phyloP scores from a whole-genome alignment of 2,888 invertebrate species.

The Pogonocherus hispidulus region DNA sequence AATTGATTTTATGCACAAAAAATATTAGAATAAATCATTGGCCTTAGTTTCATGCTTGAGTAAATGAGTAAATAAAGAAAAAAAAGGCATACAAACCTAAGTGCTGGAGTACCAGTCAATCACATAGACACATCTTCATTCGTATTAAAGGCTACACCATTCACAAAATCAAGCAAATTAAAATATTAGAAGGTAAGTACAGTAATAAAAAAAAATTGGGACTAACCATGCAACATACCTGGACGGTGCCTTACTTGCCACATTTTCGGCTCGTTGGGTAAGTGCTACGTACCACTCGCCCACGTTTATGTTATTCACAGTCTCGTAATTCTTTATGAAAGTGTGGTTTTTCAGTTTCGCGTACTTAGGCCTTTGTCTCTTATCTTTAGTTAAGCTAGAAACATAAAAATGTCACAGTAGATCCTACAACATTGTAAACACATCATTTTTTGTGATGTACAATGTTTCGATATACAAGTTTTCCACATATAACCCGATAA shows the following conservation, averaged over 20 bases:
- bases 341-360: constrained; percentile 89
- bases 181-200: constrained; percentile 42
- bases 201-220: constrained; percentile 55
- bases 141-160: constrained; percentile 44
- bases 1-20: too few relatives aligned
- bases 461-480: too few relatives aligned
- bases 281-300: constrained; percentile 87
- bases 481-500: too few relatives aligned
- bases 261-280: constrained; percentile 69
- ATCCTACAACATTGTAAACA: too few relatives aligned
- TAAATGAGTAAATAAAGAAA: constrained; percentile 10
- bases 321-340: constrained; percentile 87
- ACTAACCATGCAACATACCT: constrained; percentile 70
- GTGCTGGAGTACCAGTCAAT: constrained; percentile 40
- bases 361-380: constrained; percentile 94
- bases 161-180: constrained; percentile 44
- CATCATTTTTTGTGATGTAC: too few relatives aligned
- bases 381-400: constrained; percentile 92
- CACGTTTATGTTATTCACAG: constrained; percentile 77
- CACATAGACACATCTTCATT: constrained; percentile 38
- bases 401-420: constrained; percentile 24
- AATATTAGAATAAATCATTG: constrained; percentile 26
- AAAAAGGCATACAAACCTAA: constrained; percentile 47
- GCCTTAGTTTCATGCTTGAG: constrained; percentile 22
- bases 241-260: constrained; percentile 67